Percentiles rank a stretch among this genome's conserved stretches.
phyloP scores from a whole-genome alignment of 2,113 vertebrate genomes.

The Rhineura floridana region DNA sequence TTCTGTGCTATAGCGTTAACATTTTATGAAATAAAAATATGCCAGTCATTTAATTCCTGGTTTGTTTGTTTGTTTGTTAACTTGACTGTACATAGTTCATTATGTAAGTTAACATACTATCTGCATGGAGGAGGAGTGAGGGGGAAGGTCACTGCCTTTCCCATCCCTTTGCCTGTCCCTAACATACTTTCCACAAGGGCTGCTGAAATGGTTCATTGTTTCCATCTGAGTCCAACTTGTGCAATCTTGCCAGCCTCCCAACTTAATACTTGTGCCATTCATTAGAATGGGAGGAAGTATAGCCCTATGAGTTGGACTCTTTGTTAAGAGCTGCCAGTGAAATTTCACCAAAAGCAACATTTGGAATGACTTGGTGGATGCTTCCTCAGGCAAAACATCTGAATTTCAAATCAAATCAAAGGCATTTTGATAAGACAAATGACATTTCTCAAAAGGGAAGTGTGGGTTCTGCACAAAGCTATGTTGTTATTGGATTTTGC shows the following conservation, averaged over 20 bases:
- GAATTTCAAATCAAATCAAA: conserved; percentile 1
- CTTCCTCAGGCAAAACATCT: neutral
- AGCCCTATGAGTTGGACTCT: neutral
- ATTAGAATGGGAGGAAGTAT: neutral
- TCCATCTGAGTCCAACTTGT: no score
- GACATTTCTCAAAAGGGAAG: neutral
- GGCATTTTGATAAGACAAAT: neutral
- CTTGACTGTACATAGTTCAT: no score
- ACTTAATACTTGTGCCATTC: neutral
- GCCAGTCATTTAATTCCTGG: no score
- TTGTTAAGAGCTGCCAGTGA: neutral
- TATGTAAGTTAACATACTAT: neutral
- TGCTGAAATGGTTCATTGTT: neutral
- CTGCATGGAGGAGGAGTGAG: neutral
- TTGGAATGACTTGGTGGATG: neutral
- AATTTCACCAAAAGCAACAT: neutral
- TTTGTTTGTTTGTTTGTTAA: no score
- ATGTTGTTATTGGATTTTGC: neutral
- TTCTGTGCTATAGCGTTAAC: no score
- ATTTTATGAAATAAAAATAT: no score
- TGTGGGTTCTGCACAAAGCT: neutral
- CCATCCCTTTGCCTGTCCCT: no score
- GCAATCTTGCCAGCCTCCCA: neutral
- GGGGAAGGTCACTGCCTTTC: no score
- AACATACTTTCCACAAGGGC: no score